Base-by-base conservation (phyloP, 2,113 vertebrate species). In the Dinomys branickii region DNA sequence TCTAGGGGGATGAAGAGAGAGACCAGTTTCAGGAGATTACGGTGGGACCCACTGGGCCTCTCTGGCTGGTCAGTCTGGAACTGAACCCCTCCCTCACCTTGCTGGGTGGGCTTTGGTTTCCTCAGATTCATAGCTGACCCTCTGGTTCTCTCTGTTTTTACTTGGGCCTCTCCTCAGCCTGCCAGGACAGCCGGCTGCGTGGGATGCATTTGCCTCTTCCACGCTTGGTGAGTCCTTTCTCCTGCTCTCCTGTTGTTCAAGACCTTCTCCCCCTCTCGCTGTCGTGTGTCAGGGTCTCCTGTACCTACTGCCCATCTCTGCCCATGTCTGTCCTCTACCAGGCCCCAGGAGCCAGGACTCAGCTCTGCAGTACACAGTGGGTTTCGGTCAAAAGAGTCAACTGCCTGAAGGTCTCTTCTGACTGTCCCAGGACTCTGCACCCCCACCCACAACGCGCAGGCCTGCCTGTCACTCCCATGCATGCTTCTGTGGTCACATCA, bases 121-220 rank as follows among this genome's bases (percentile, higher is more conserved):
- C 35, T 44, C 12, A 5, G 59, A 28, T 52, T 33, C 8, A 0
- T 9, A 56, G 63, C 85, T 22, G 12, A n/a, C 22, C 6, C 85
- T 26, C 52, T 20, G n/a, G 14, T 38, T 47, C n/a, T n/a, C 44
- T 77, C 56, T 58, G 33, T 52, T 44, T 38, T 17, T 33, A n/a
- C 38, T 44, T 20, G 35, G 19, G 20, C 59, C 30, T 22, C 10
- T 75, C 24, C 56, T 13, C 56, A 5, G 47, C 69, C 2, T 3
- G 13, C 38, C 16, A 0, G 61, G 5, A 50, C 11, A 54, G 24
- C 38, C 11, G 33, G 41, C 50, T 17, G 1, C 44, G 0, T 14
- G 6, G 16, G 3, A 0, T 0, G 5, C 9, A 3, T 35, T 8
- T 0, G 4, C 71, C 65, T 86, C 30, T 3, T 0, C 0, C 7